Evolutionary conservation across 23 tunicate species (phyloP), one percentile per base, ranked within the genome.

Genomic region (Aplidium turbinatum): DNA sequence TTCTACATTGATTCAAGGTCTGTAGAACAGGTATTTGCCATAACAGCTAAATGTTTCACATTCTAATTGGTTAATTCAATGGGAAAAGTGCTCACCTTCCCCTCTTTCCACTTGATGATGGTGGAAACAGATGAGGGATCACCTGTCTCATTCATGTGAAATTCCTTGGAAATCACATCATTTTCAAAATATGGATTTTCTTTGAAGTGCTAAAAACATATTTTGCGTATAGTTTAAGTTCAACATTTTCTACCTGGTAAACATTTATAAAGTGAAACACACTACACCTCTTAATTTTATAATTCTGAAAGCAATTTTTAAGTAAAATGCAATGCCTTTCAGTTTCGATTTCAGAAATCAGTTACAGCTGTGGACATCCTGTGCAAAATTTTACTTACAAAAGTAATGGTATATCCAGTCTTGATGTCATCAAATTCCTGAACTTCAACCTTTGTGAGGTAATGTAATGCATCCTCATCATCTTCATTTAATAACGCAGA

Each of bases 181-280:
- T 94, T 94, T 40, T 78, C 86, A 57, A 94, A 87, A 61, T 83
- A 94, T 30, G 85, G 82, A 70, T 94, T 94, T 33, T 94, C 86
- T 7, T 56, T 45, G 60, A 94, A 94, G 56, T 73, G 64, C 98
- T 93, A 73, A 22, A 81, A 83, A 27, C 21, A n/a, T 54, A 16
- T 11, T 11, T n/a, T 54, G 19, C 61, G 22, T 54, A 42, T 9
- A 42, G 13, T 9, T 9, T 9, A 42, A 42, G 9, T 42, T 42
- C 48, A 9, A 42, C 13, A 9, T 42, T 9, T 42, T 13, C 48
- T 42, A 42, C 48, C n/a, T n/a, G n/a, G n/a, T n/a, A n/a, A n/a
- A n/a, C n/a, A n/a, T n/a, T n/a, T n/a, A n/a, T n/a, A n/a, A n/a
- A n/a, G n/a, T n/a, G n/a, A n/a, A n/a, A n/a, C n/a, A n/a, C n/a